Evolutionary conservation across 2,888 invertebrate genomes (phyloP), one percentile per base, ranked within the genome.

Genomic region (Baronia brevicornis): DNA sequence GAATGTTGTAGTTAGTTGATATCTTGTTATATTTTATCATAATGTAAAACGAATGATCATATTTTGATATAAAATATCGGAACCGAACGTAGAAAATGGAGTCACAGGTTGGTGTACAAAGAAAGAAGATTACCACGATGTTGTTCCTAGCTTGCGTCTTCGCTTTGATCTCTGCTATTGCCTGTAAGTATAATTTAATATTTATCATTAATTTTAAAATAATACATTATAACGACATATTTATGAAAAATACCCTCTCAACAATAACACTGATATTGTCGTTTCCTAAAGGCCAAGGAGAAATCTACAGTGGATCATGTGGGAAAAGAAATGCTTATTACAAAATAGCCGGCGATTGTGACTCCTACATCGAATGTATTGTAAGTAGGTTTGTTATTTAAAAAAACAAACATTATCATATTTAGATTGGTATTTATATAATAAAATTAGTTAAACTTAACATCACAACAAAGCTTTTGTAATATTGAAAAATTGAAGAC

Each of bases 281-380:
- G 3, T 7, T n/a, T n/a, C 2, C 6, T 3, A 13, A 3, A 1
- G 4, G 11, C 9, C 8, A 8, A n/a, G 7, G 7, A 2, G 2
- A 4, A 20, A 2, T 11, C 11, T n/a, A 8, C 5, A 14, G 10
- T 1, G 36, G 23, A 2, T 43, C 30, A 1, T 90, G 91, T 54
- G 86, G 87, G 0, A 87, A 88, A 44, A 85, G 77, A 24, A 88
- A 88, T 50, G 88, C 87, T 6, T 82, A 89, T 11, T 87, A 80
- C 41, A 79, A 88, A 0, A 77, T 87, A 1, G 60, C 85, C 0
- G 80, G 79, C 5, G 87, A 88, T 43, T 91, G 91, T 52, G 91
- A 91, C 54, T 86, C 86, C 23, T 90, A 89, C 54, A 70, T 87
- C 32, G 88, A 89, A 50, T 90, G 90, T 54, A 58, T 60, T 20